Percentiles rank a stretch among this genome's conserved stretches.
Conservation (phyloP, 2,888 invertebrate species). For the Cephus spinipes region DNA sequence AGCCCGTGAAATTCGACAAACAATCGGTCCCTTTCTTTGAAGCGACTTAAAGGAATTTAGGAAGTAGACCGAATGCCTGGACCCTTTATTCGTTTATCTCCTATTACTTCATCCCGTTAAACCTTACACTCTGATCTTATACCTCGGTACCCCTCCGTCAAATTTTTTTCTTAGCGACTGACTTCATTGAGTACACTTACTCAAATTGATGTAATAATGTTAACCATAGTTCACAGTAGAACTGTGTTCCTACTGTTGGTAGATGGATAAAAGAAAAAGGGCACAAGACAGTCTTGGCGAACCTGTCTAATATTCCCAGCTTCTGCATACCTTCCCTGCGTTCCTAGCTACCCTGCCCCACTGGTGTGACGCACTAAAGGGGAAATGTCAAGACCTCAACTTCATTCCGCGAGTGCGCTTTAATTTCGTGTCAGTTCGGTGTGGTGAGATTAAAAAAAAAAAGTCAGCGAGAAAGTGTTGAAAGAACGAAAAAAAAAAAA, state of each 20-base stretch:
- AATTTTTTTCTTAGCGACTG: too few species aligned
- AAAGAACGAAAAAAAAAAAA: conserved; percentile 7
- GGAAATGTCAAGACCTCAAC: conserved; percentile 50
- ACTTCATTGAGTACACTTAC: background rate
- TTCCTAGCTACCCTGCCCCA: background rate
- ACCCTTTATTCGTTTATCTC: background rate
- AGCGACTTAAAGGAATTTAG: conserved; percentile 48
- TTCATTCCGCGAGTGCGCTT: conserved; percentile 47
- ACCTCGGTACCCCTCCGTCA: too few species aligned
- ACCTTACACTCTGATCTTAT: too few species aligned
- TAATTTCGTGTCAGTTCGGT: conserved; percentile 41
- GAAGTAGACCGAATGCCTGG: conserved; percentile 20
- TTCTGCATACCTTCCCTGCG: conserved; percentile 1
- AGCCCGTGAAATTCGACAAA: conserved; percentile 19
- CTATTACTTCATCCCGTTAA: background rate
- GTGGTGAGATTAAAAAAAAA: conserved; percentile 13
- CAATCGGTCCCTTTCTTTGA: conserved; percentile 2
- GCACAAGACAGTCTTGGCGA: background rate
- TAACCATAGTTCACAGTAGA: conserved; percentile 41
- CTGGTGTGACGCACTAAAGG: conserved; percentile 27
- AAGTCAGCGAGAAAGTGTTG: background rate
- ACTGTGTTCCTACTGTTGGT: conserved; percentile 22
- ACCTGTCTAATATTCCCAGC: conserved; percentile 4
- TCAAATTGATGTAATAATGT: conserved; percentile 18
- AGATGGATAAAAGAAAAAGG: conserved; percentile 22